phyloP scores from a whole-genome alignment of 2,797 vertebrate genomes.

The Cyclura pinguis region DNA sequence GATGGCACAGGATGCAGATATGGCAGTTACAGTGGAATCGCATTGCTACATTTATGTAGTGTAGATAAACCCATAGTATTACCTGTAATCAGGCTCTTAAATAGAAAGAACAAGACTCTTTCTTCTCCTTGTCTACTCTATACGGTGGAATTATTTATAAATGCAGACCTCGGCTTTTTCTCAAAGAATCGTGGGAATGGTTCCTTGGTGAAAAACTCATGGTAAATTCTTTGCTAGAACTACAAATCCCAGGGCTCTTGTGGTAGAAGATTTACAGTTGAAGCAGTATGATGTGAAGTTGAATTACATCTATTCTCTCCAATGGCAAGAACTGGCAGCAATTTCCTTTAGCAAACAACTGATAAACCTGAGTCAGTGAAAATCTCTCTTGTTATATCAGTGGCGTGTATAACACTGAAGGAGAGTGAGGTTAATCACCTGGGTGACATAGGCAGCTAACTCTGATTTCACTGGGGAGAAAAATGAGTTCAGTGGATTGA shows the following conservation, averaged over 20 bases:
- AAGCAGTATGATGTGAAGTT: background rate
- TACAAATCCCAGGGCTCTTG: background rate
- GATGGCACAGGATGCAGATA: no score
- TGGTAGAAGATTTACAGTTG: no score
- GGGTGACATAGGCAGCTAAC: background rate
- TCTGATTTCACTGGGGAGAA: background rate
- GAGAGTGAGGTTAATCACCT: background rate
- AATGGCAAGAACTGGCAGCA: background rate
- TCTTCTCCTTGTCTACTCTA: background rate
- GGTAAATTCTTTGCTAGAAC: background rate
- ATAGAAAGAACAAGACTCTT: background rate
- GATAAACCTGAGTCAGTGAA: background rate
- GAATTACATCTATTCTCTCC: background rate
- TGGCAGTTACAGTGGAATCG: no score
- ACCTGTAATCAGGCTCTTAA: background rate
- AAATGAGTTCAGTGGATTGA: background rate
- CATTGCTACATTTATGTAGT: no score
- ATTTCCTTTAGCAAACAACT: slow-evolving; percentile 11
- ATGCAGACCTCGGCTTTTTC: no score
- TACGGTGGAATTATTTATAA: background rate
- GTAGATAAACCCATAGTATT: no score
- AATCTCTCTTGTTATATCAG: background rate
- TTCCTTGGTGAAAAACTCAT: background rate
- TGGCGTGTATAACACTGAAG: background rate
- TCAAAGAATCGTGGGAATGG: background rate